phyloP scores from a whole-genome alignment of 2,888 invertebrate species.

The Calameuta filiformis region DNA sequence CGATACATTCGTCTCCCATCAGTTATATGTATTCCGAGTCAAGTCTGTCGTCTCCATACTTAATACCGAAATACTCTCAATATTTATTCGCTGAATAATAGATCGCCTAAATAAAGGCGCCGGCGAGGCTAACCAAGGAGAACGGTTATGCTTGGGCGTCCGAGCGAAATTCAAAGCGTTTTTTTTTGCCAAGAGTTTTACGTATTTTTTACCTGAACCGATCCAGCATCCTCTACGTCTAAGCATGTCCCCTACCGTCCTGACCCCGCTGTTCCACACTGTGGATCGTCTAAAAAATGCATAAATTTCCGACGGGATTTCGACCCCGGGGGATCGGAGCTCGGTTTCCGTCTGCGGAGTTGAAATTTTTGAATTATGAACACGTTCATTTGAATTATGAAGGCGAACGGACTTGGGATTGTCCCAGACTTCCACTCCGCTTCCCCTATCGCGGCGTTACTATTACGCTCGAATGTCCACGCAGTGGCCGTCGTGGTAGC shows the following conservation, averaged over 20 bases:
- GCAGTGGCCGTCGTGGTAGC: background rate
- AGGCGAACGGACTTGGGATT: slow-evolving; percentile 8
- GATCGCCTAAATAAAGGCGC: slow-evolving; percentile 4
- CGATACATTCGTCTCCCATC: slow-evolving; percentile 1
- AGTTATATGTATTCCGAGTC: background rate
- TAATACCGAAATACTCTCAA: slow-evolving; percentile 1
- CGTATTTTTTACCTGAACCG: too few species aligned
- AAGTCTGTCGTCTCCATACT: background rate
- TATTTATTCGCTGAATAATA: slow-evolving; percentile 19
- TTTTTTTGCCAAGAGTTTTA: background rate
- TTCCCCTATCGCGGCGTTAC: background rate
- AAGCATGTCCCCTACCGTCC: background rate
- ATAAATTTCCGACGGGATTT: slow-evolving; percentile 24
- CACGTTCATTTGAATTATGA: slow-evolving; percentile 26
- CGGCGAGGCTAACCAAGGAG: background rate
- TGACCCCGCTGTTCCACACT: background rate
- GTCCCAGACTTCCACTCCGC: background rate
- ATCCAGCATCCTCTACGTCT: too few species aligned
- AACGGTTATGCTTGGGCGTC: background rate
- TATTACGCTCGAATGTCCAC: too few species aligned
- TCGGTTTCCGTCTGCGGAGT: slow-evolving; percentile 19
- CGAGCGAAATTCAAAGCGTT: background rate
- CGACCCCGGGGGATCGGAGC: slow-evolving; percentile 10
- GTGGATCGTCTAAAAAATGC: slow-evolving; percentile 17
- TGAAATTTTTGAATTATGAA: slow-evolving; percentile 29